Evolutionary conservation across 2,888 invertebrate genomes (phyloP).

Genomic region (Agonopterix alstromeriana): DNA sequence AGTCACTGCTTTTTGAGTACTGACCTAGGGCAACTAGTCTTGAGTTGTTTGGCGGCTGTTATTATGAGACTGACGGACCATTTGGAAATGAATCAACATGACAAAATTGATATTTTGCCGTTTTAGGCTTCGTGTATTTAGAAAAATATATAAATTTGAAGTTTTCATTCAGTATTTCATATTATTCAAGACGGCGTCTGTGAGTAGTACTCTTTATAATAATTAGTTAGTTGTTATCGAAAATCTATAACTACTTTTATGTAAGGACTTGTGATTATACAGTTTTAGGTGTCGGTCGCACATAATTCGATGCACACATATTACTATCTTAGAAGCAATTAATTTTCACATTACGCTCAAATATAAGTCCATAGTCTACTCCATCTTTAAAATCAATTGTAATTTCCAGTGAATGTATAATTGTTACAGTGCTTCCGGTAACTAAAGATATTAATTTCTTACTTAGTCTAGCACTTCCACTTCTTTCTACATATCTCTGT

Average conservation of each 20-base stretch:
- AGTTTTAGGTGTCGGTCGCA: conserved; percentile 1
- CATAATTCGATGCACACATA: neutral
- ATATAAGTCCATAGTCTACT: too few species aligned
- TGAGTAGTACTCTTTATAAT: too few species aligned
- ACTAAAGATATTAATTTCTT: neutral
- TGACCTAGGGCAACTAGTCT: conserved; percentile 13
- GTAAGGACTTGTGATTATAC: neutral
- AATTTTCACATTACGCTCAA: too few species aligned
- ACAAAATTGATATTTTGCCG: conserved; percentile 20
- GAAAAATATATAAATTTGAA: neutral
- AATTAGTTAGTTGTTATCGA: too few species aligned
- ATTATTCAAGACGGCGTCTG: too few species aligned
- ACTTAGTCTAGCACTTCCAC: neutral
- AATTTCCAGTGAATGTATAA: neutral
- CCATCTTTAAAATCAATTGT: too few species aligned
- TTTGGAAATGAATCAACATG: conserved; percentile 21
- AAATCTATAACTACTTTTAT: neutral
- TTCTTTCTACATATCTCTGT: too few species aligned
- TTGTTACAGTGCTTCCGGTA: neutral
- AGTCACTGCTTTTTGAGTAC: conserved; percentile 11
- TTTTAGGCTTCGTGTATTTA: conserved; percentile 1
- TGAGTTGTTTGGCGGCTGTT: conserved; percentile 13
- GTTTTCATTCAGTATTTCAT: too few species aligned
- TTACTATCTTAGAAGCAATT: too few species aligned
- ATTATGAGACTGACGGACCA: conserved; percentile 25